Evolutionary conservation across 2,113 vertebrate species (phyloP).

Genomic region (Protomyctophum bolini): DNA sequence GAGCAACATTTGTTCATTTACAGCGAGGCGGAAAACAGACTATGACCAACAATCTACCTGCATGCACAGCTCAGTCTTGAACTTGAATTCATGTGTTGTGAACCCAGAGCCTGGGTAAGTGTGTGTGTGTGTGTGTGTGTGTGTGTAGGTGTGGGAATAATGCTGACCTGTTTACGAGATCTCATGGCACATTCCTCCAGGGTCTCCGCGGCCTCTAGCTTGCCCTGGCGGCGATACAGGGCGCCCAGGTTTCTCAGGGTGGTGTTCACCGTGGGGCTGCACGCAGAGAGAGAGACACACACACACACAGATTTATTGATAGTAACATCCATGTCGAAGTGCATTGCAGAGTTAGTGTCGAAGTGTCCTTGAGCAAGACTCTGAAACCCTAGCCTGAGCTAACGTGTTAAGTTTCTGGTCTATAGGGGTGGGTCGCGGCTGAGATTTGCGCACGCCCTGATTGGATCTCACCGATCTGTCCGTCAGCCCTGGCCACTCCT

Average conservation of each 20-base stretch:
- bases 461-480: too few species aligned
- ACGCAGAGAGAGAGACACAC: too few species aligned
- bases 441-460: too few species aligned
- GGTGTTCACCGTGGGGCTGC: constrained; percentile 83
- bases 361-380: too few species aligned
- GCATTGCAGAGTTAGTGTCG: too few species aligned
- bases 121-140: not conserved
- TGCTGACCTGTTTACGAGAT: constrained; percentile 88
- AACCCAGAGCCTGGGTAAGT: not conserved
- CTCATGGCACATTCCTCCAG: constrained; percentile 89
- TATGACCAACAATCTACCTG: not conserved
- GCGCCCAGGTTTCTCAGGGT: constrained; percentile 91
- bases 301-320: not conserved
- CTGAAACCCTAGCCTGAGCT: too few species aligned
- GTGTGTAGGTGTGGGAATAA: not conserved
- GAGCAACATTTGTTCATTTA: not conserved
- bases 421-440: too few species aligned
- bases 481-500: too few species aligned
- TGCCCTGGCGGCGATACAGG: constrained; percentile 91
- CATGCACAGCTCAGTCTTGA: constrained; percentile 9
- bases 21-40: not conserved
- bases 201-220: constrained; percentile 91
- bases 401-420: too few species aligned
- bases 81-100: not conserved
- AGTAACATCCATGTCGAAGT: too few species aligned